Evolutionary conservation across 1,140 invertebrate genomes (phyloP), one percentile per base, ranked within the genome.

Genomic region (Oreohelix idahoensis): DNA sequence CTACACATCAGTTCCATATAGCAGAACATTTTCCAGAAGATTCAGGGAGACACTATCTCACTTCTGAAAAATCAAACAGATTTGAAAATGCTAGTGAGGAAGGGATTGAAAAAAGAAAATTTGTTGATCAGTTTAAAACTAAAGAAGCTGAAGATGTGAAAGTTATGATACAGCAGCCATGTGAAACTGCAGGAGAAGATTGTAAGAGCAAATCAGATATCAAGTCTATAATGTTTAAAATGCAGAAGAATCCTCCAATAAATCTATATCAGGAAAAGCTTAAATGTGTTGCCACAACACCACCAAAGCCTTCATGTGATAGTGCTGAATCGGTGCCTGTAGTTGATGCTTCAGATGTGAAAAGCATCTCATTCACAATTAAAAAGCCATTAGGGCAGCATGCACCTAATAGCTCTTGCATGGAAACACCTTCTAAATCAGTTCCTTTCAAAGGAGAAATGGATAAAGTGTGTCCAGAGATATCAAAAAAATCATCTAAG

Each of bases 31-130:
- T 26, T 15, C 26, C 10, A 23, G 26, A 17, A 58, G 23, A 58
- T 58, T 58, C 4, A 4, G 20, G 20, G 15, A 58, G 26, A 58
- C 2, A 45, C 15, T 58, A 15, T 11, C 10, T 58, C 23, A 23
- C 51, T 66, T 38, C 71, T 42, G 58, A 79, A 35, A 26, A 69
- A n/a, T 79, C 58, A 36, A 36, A 39, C 23, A 63, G 35, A 36
- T n/a, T 10, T 58, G 58, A 45, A 26, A 79, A 42, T 69, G 32
- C 58, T 10, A 38, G 35, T 58, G 36, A 69, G 58, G 32, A 66
- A 32, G 69, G n/a, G 35, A 1, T n/a, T 23, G 29, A 38, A 36
- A 42, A 39, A 51, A 20, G 58, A 32, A 35, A 11, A 38, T 26
- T 17, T 1, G 1, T 35, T 1, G 49, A 42, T 2, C 23, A 51